Conservation (phyloP, 2,797 vertebrate genomes). For the Sebastolobus alascanus region DNA sequence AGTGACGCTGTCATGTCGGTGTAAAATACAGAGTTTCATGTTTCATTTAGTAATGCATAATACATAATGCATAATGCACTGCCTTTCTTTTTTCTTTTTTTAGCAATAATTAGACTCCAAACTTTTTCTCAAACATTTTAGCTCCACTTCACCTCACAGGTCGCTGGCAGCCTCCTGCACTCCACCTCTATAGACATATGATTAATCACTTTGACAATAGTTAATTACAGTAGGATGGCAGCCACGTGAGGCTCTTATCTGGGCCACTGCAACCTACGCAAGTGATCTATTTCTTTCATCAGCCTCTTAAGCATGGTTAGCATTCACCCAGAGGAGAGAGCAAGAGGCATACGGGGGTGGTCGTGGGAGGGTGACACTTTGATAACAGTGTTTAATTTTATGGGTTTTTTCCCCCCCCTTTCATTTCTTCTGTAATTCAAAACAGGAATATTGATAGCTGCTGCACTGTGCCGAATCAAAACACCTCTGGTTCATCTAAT, state of each 20-base stretch:
- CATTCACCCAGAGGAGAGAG: conserved; percentile 35
- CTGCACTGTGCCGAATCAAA: conserved; percentile 9
- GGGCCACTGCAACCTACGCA: conserved; percentile 63
- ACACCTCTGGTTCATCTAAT: conserved; percentile 1
- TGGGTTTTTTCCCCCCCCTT: not conserved
- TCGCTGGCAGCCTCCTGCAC: conserved; percentile 34
- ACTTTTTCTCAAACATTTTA: conserved; percentile 32
- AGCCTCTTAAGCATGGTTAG: conserved; percentile 48
- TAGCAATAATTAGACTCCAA: conserved; percentile 23
- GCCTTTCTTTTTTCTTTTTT: not conserved
- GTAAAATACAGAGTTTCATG: not conserved
- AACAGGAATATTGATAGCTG: conserved; percentile 41
- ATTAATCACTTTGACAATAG: conserved; percentile 79
- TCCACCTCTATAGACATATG: conserved; percentile 63
- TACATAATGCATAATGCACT: not conserved
- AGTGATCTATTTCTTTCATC: conserved; percentile 68
- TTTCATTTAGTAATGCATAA: conserved; percentile 1
- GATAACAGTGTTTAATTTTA: conserved; percentile 41
- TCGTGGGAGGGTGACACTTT: conserved; percentile 40
- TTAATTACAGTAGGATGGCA: conserved; percentile 76
- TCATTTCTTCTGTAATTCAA: not conserved
- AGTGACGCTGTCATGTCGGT: not conserved
- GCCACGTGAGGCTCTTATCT: conserved; percentile 72
- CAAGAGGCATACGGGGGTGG: conserved; percentile 23
- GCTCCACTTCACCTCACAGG: conserved; percentile 47